Percentiles rank a stretch among this genome's conserved stretches.
These are phyloP conservation scores for Epicauta chinensis DNA, from an alignment of 1,140 invertebrate genomes.

Conservation along the genomic window DNA sequence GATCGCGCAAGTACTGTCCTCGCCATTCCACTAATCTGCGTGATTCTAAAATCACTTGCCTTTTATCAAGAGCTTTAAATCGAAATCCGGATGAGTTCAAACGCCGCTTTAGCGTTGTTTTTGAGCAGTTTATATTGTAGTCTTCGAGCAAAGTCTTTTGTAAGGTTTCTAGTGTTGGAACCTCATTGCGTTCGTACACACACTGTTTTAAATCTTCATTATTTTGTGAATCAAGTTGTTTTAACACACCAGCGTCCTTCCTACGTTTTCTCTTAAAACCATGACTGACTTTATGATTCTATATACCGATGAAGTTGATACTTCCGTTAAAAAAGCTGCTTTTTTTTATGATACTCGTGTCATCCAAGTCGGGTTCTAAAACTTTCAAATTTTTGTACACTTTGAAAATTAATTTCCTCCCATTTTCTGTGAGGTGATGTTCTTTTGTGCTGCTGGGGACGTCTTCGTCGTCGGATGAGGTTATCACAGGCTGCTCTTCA, in stretches of 20 bases:
- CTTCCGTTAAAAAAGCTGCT: not conserved
- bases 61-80: conserved; percentile 3
- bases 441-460: too few relatives aligned
- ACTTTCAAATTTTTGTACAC: not conserved
- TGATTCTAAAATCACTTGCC: conserved; percentile 1
- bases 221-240: too few relatives aligned
- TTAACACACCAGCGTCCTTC: not conserved
- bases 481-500: too few relatives aligned
- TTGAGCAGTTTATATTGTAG: not conserved
- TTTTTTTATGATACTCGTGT: not conserved
- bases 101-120: not conserved
- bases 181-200: not conserved
- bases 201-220: too few relatives aligned
- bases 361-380: not conserved
- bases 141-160: not conserved
- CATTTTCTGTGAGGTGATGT: not conserved
- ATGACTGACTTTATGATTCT: not conserved
- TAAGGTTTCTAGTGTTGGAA: not conserved
- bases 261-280: not conserved
- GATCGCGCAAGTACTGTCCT: not conserved
- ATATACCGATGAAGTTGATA: not conserved
- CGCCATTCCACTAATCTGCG: not conserved
- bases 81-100: not conserved
- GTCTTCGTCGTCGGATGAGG: too few relatives aligned
- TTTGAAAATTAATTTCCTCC: not conserved